Base-by-base conservation (phyloP, 2,888 invertebrate species). In the Nemurella pictetii region DNA sequence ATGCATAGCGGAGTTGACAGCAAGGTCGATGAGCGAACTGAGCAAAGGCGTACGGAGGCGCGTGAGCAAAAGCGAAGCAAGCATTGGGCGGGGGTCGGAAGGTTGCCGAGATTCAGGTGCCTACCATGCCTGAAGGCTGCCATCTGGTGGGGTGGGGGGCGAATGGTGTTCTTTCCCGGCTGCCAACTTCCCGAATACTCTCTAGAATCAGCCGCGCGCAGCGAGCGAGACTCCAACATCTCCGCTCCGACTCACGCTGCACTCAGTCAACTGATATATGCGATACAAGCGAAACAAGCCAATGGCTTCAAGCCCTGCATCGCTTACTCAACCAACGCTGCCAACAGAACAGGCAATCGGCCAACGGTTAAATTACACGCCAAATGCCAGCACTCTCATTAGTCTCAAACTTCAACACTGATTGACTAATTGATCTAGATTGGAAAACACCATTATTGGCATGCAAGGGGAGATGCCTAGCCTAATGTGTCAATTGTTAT, bases 41-140 rank as follows among this genome's bases (percentile, higher is more conserved):
- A 83, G 30, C 74, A 32, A 30, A 81, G 4, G 32, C 15, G 26
- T n/a, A 81, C 15, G 26, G 32, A 30, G 27, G 5, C 29, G n/a
- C n/a, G 32, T 80, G 28, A 82, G 55, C 12, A 55, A 36, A 78
- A 29, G 78, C 30, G 27, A 78, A 78, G 78, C n/a, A 30, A 78
- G n/a, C 28, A 27, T 9, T 28, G 1, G 27, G 30, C 30, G 78
- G n/a, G 12, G 84, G 30, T n/a, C n/a, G n/a, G 36, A 30, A 30
- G 35, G 30, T 77, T 30, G 30, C 26, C 15, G 55, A 20, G 55
- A 55, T 29, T 78, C 15, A n/a, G 75, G 75, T 55, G 82, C 90
- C 88, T 90, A 91, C 91, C 91, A 90, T 91, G 91, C 89, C 91
- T 90, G 90, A 91, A 91, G 88, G 91, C 91, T 89, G 91, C 91